These are phyloP conservation scores for Ricordea florida DNA, from an alignment of 92 coral and sea anemone genomes.

Conservation along the genomic window DNA sequence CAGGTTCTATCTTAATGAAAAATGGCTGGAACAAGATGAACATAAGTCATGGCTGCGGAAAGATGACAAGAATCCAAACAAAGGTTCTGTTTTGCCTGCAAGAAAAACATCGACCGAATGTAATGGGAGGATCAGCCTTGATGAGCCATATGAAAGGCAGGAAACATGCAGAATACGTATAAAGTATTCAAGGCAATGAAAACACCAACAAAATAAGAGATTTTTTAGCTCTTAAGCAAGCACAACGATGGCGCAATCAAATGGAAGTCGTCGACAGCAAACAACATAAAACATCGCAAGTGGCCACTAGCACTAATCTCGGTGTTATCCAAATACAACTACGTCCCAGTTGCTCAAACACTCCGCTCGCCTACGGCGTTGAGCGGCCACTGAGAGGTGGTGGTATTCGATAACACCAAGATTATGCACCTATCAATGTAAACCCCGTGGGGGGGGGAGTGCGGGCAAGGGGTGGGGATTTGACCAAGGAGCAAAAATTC, in stretches of 20 bases:
- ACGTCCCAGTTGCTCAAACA: no score
- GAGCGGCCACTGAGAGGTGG: no score
- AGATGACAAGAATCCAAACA: constrained; percentile 13
- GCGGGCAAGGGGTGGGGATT: no score
- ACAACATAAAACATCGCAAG: not conserved
- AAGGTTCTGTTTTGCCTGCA: constrained; percentile 20
- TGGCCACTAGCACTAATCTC: not conserved
- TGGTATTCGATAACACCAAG: no score
- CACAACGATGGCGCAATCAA: constrained; percentile 2
- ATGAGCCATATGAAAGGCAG: constrained; percentile 35
- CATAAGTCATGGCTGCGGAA: constrained; percentile 10
- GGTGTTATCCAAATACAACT: no score
- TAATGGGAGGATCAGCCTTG: constrained; percentile 33
- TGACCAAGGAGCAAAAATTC: no score
- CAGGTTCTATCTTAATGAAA: constrained; percentile 6
- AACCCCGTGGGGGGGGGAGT: no score
- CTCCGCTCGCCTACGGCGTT: no score
- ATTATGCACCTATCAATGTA: no score
- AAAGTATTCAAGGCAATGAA: constrained; percentile 23
- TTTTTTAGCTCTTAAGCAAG: constrained; percentile 24
- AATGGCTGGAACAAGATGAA: constrained; percentile 29
- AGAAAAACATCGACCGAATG: constrained; percentile 1
- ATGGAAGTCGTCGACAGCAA: constrained; percentile 6
- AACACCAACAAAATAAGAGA: not conserved
- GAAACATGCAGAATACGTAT: constrained; percentile 17